Conservation (phyloP, 1,140 invertebrate genomes). For the Brachionus koreanus region DNA sequence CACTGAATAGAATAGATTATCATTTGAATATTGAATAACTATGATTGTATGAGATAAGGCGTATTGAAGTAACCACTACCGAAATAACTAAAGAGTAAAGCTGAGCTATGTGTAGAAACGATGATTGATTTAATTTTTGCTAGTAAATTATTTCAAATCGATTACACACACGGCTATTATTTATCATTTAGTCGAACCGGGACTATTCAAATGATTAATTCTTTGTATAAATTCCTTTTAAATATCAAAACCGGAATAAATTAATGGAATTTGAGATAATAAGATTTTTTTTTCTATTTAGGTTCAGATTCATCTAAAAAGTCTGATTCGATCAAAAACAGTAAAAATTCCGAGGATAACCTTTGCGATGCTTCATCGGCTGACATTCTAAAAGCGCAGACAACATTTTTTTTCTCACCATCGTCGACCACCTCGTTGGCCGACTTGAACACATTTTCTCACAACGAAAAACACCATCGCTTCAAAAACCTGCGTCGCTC, state of each 20-base stretch:
- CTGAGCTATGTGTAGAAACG: background rate
- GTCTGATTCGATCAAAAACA: background rate
- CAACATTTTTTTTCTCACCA: background rate
- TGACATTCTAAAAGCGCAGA: background rate
- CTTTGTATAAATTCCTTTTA: background rate
- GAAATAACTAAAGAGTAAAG: too few species aligned
- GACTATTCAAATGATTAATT: background rate
- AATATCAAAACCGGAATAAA: background rate
- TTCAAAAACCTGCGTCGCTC: conserved; percentile 21
- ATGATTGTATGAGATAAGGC: background rate
- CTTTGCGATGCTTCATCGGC: background rate
- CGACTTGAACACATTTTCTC: background rate
- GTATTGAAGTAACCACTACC: too few species aligned
- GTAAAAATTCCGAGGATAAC: conserved; percentile 7
- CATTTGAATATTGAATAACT: background rate
- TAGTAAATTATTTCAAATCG: background rate
- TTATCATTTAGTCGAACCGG: background rate
- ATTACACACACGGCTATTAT: background rate
- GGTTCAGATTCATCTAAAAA: background rate
- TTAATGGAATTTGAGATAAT: background rate
- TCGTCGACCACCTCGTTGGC: conserved; percentile 1
- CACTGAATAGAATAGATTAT: background rate
- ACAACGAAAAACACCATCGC: conserved; percentile 9
- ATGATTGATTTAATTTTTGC: background rate
- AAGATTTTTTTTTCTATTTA: background rate